Base-by-base conservation (phyloP, 2,113 vertebrate species). In the Nesospiza acunhae region DNA sequence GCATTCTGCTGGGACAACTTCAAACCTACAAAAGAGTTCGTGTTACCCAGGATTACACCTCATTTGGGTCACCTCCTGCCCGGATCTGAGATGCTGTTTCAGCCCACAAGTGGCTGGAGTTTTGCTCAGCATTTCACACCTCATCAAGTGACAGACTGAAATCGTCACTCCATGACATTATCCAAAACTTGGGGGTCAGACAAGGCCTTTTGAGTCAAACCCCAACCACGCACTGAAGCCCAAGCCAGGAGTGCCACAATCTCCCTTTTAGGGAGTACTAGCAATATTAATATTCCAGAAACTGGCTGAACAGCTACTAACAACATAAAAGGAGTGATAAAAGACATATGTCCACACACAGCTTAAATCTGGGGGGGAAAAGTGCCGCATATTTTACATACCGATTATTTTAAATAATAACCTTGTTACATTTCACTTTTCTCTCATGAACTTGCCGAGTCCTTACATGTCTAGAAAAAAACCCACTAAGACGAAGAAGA, bases 11-110 rank as follows among this genome's bases (percentile, higher is more conserved):
- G 89, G 74, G 96, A 70, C 87, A 93, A 73, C 77, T 97, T 92
- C 95, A 96, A 64, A 97, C 90, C 96, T 93, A 94, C 91, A 94
- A 93, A 96, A 97, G 91, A 97, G 90, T 3, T 4, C 0, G 58
- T 35, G 77, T 78, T 76, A 89, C 70, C 70, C 15, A 60, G 39
- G 21, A 41, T 14, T 15, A 12, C 27, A 42, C 31, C 30, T 5
- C 6, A 21, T 10, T 4, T 35, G 39, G 18, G 56, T 26, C 6
- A 5, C 24, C 33, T 82, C 31, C 53, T 58, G 53, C 24, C 31
- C 41, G 39, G 20, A 42, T 69, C 46, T 13, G 24, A 85, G 56
- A 22, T 11, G 41, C 58, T 72, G 46, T 8, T 72, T 49, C 72
- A 56, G 23, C 39, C 33, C 9, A 33, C 17, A 37, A 41, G 27